Conservation (phyloP, 2,888 invertebrate species). For the Romanomermis culicivorax region DNA sequence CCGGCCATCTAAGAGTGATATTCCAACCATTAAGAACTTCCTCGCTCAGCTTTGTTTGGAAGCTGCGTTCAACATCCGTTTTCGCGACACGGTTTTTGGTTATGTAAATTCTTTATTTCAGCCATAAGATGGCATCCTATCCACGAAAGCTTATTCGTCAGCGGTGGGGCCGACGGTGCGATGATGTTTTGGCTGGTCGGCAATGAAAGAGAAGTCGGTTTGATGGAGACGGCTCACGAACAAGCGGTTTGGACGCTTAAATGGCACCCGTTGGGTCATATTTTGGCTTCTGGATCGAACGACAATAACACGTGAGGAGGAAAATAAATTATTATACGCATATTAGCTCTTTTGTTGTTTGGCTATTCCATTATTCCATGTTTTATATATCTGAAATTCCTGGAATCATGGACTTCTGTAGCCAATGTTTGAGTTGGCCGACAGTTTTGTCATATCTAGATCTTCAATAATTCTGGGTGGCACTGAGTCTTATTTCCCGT, state of each 20-base stretch:
- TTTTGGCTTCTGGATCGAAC: conserved; percentile 95
- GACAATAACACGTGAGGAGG: conserved; percentile 57
- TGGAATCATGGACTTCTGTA: too few species aligned
- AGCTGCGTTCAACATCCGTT: too few species aligned
- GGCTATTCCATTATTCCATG: too few species aligned
- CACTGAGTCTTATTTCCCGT: too few species aligned
- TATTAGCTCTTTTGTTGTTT: conserved; percentile 8
- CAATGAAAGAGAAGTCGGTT: conserved; percentile 80
- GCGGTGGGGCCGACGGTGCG: conserved; percentile 93
- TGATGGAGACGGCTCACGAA: conserved; percentile 94
- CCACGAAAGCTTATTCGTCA: conserved; percentile 87
- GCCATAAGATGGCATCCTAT: conserved; percentile 80
- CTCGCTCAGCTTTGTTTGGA: too few species aligned
- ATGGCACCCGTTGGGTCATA: conserved; percentile 98
- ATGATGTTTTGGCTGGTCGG: conserved; percentile 95
- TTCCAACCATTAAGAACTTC: too few species aligned
- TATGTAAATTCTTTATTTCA: conserved; percentile 16
- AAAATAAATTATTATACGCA: not conserved
- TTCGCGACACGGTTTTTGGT: too few species aligned
- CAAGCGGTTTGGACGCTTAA: conserved; percentile 75
- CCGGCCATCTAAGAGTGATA: too few species aligned
- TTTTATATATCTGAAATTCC: too few species aligned
- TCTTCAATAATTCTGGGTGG: too few species aligned
- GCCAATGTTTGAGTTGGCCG: too few species aligned
- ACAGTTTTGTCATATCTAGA: too few species aligned